Evolutionary conservation across 2,888 invertebrate genomes (phyloP), one percentile per base, ranked within the genome.

Genomic region (Tipula helvola): DNA sequence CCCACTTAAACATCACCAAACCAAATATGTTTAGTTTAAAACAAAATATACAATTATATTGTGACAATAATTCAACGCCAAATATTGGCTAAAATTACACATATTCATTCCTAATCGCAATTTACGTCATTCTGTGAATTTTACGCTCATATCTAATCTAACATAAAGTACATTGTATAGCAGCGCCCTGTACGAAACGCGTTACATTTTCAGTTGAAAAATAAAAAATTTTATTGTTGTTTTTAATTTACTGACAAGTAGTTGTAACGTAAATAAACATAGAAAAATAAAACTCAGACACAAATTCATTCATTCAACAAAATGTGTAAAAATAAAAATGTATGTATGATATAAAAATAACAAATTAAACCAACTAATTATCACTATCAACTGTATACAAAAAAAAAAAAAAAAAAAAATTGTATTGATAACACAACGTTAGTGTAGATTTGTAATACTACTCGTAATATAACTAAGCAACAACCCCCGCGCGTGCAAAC

Each of bases 301-400:
- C 28, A 71, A 71, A 71, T 71, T 71, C 71, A 71, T 71, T 71
- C 71, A 71, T 71, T 71, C 71, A 71, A 71, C 28, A 28, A 71
- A 71, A 71, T 71, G 71, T 71, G 71, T 71, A 71, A 71, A 71
- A 71, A 18, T 7, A 39, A 28, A 28, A 28, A 28, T 28, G 28
- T 28, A 16, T 16, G 16, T 57, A 57, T n/a, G n/a, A n/a, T 57
- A 57, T 57, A 57, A 57, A 57, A 57, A 57, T 57, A 57, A 71
- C 71, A 71, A 71, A 71, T 71, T 71, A 71, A 71, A 71, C 71
- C 71, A 71, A 71, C 71, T 71, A 71, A 71, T 71, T 71, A 71
- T 71, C 71, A 71, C 71, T 71, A 71, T 71, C 71, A 71, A 71
- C 71, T 71, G 71, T 28, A 28, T 28, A 71, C 28, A 71, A 28